These are phyloP conservation scores for Neodiprion lecontei DNA, from an alignment of 1,140 invertebrate genomes.

Conservation along the genomic window DNA sequence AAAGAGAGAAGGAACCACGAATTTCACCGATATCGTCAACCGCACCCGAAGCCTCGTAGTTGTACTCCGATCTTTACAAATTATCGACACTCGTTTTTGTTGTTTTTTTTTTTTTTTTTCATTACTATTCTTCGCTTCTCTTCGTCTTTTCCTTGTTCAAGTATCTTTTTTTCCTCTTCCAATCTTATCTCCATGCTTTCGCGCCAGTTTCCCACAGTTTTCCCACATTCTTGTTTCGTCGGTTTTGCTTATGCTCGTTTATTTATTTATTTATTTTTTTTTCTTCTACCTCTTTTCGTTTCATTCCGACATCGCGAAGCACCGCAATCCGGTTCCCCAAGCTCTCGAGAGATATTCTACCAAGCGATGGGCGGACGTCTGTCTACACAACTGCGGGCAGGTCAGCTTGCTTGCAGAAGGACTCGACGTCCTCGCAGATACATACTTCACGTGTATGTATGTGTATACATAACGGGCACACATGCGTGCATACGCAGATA, in stretches of 20 bases:
- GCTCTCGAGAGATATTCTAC: background rate
- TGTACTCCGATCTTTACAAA: background rate
- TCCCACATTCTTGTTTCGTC: too few species aligned
- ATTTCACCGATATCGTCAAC: background rate
- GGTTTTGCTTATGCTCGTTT: background rate
- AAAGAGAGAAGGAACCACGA: too few species aligned
- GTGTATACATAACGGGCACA: background rate
- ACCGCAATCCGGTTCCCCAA: background rate
- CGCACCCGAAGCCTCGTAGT: background rate
- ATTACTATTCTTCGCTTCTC: background rate
- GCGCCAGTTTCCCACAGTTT: too few species aligned
- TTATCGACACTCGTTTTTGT: background rate
- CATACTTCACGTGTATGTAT: background rate
- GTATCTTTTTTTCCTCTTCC: too few species aligned
- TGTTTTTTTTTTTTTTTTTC: background rate
- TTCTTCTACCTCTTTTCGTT: background rate
- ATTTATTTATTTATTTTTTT: background rate
- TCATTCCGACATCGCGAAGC: background rate
- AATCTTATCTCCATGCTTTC: too few species aligned
- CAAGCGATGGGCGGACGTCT: background rate
- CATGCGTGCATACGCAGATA: background rate
- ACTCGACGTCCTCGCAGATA: background rate
- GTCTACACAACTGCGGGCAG: background rate
- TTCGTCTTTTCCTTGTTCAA: background rate
- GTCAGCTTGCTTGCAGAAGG: background rate